Conservation (phyloP, 2,797 vertebrate species). For the Leuciscus waleckii region DNA sequence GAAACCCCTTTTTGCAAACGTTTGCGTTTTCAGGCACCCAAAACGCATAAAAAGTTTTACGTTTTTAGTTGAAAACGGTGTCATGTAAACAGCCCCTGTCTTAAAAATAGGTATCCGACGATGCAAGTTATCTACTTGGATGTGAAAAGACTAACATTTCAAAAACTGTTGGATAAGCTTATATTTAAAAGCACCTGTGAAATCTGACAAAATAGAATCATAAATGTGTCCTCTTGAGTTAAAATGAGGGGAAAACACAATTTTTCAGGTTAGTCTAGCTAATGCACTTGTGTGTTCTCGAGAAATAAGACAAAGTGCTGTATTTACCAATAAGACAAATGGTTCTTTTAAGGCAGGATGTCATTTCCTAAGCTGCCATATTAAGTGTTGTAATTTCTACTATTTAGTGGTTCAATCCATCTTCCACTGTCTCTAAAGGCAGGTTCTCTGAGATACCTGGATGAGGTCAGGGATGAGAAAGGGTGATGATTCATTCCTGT, state of each 20-base stretch:
- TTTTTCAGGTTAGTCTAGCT: neutral
- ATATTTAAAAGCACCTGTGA: neutral
- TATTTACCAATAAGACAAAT: neutral
- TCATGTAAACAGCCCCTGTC: too few species aligned
- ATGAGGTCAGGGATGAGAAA: slow-evolving; percentile 44
- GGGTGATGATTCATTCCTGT: slow-evolving; percentile 61
- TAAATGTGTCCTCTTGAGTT: neutral
- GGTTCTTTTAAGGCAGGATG: neutral
- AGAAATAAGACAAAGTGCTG: neutral
- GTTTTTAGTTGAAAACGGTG: too few species aligned
- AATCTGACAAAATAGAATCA: neutral
- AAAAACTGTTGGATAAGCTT: neutral
- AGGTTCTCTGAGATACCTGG: neutral
- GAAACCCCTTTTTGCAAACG: too few species aligned
- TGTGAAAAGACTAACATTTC: neutral
- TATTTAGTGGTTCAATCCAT: neutral
- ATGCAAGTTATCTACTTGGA: neutral
- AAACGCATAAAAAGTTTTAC: too few species aligned
- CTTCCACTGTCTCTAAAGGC: neutral
- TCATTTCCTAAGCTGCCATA: neutral
- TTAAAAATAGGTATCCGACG: too few species aligned
- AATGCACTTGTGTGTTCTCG: neutral
- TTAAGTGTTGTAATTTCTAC: neutral
- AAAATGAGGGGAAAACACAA: neutral
- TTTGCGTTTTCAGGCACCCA: too few species aligned